Evolutionary conservation across 2,797 vertebrate genomes (phyloP), one percentile per base, ranked within the genome.

Genomic region (Anguilla obscura): DNA sequence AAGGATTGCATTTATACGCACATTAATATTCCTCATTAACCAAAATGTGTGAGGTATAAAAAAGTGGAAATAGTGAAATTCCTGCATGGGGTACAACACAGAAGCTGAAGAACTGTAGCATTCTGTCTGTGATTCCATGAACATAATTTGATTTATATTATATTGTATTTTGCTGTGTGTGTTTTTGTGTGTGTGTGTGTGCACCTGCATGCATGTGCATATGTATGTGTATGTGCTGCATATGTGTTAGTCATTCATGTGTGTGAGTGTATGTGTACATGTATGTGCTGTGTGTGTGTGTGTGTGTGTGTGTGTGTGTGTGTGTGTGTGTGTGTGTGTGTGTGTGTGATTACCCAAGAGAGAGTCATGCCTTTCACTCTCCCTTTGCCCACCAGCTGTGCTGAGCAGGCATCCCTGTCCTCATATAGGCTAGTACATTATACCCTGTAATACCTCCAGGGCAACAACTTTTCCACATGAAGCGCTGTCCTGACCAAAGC

Each of bases 41-140:
- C 27, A 71, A 18, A 33, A 71, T 71, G 69, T 71, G 69, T 71
- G 69, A 71, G 60, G 60, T n/a, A 66, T 66, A 66, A 66, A n/a
- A 66, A 66, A 66, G 63, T 71, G 69, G n/a, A 30, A 33, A 27
- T 27, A 30, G 9, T 71, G 69, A 27, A n/a, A 66, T 66, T 1
- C 24, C 60, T 66, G 69, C 69, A 12, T 30, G 27, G 27, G 69
- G 27, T 12, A 3, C 8, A 71, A 30, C 9, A 27, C 5, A 71
- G 9, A 71, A 71, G 27, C 10, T 3, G 33, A 71, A 71, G 69
- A 76, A 76, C 18, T 7, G 16, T 40, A 76, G 33, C 16, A 36
- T 74, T 45, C 40, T 45, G 40, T 74, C 27, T 74, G 69, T 74
- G 69, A 33, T 69, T 24, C 63, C 63, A 69, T 69, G 5, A 66